Evolutionary conservation across 2,888 invertebrate species (phyloP), one percentile per base, ranked within the genome.

Genomic region (Eupithecia pulchellata): DNA sequence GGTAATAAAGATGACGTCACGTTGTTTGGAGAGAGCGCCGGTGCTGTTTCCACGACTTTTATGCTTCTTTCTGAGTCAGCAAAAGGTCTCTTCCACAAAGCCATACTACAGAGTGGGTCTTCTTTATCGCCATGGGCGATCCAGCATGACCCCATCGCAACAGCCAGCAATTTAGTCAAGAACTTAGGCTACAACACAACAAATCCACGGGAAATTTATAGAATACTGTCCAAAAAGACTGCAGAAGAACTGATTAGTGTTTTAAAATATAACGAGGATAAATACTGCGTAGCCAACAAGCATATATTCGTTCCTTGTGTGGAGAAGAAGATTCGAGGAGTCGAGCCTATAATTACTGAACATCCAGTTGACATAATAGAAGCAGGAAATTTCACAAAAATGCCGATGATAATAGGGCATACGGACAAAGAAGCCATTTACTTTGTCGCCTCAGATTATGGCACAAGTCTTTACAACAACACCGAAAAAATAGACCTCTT

Each of bases 21-120:
- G 0, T 76, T 94, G 36, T 94, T 94, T 75, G 94, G 94, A 1
- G 94, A 93, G 75, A 94, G 94, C 58, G 94, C 94, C 36, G 94
- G 94, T 0, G 90, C 92, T 1, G 91, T 91, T 0, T 92, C 92
- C 0, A 89, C 90, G 0, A 92, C 93, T 0, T 86, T 89, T 29
- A 81, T 92, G 72, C 86, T 93, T 17, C 71, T 93, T 1, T 89
- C 94, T 0, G 83, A 89, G 2, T 82, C 88, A 39, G 90, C 93
- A 1, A 86, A 81, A 66, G 92, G 92, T 0, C 81, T 94, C 0
- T 93, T 94, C 66, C 91, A 93, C 68, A 90, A 84, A 78, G 90
- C 89, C 1, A 94, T 94, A 42, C 74, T 93, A 13, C 94, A 93
- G 71, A 93, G 93, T 17, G 93, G 92, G 0, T 89, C 93, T 0